Conservation (phyloP, 2,888 invertebrate species). For the Drosophila maculinotata region DNA sequence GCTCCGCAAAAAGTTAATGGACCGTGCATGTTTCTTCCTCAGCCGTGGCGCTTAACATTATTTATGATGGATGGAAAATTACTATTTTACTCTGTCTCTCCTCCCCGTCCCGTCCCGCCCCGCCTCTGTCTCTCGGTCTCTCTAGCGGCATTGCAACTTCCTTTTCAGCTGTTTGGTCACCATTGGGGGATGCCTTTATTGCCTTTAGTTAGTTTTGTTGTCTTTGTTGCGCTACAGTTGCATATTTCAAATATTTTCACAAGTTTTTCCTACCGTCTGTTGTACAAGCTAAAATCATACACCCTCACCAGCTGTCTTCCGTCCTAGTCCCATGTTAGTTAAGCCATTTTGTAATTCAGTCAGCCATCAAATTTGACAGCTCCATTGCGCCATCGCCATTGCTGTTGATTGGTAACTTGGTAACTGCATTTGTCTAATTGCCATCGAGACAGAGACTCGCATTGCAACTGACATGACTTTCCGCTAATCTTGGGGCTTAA, state of each 20-base stretch:
- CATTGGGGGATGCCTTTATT: slow-evolving; percentile 39
- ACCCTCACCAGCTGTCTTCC: slow-evolving; percentile 4
- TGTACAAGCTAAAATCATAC: too few species aligned
- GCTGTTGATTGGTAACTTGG: slow-evolving; percentile 17
- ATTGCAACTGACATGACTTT: slow-evolving; percentile 59
- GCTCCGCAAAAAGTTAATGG: slow-evolving; percentile 83
- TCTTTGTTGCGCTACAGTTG: slow-evolving; percentile 55
- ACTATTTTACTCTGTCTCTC: slow-evolving; percentile 53
- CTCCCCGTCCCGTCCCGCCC: slow-evolving; percentile 9
- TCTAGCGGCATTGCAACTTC: slow-evolving; percentile 47
- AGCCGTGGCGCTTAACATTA: slow-evolving; percentile 85
- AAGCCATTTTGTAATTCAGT: slow-evolving; percentile 40
- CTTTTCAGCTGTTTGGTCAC: slow-evolving; percentile 46
- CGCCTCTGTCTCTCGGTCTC: slow-evolving; percentile 30
- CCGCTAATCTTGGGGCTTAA: slow-evolving; percentile 50
- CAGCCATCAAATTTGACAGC: slow-evolving; percentile 46
- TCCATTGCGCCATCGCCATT: slow-evolving; percentile 39
- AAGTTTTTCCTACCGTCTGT: slow-evolving; percentile 47
- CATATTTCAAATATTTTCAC: slow-evolving; percentile 61
- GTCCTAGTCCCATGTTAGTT: slow-evolving; percentile 30
- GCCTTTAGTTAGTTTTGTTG: slow-evolving; percentile 12
- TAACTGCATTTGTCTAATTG: slow-evolving; percentile 46
- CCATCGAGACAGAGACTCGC: slow-evolving; percentile 3
- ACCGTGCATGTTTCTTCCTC: slow-evolving; percentile 85
- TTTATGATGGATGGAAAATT: slow-evolving; percentile 83